A percentile compares a stretch with the other conserved stretches of the same genome.
Evolutionary conservation across 2,888 invertebrate genomes (phyloP).

Genomic region (Archaeoteleia sp.): DNA sequence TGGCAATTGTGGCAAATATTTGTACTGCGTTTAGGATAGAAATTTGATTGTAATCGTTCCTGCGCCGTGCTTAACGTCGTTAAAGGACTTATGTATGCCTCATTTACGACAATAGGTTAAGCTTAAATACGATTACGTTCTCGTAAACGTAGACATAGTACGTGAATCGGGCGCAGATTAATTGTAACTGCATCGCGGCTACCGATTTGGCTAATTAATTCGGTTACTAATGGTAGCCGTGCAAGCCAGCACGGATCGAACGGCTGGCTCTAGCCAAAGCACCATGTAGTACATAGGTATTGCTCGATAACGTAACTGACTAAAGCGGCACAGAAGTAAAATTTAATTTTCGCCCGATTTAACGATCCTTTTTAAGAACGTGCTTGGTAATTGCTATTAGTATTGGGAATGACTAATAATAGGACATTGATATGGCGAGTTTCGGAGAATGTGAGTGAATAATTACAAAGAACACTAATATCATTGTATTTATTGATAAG

Average conservation of each 20-base stretch:
- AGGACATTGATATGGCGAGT: no score
- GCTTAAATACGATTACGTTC: slow-evolving; percentile 51
- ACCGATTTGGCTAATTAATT: slow-evolving; percentile 74
- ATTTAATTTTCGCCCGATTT: slow-evolving; percentile 44
- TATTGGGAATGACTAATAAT: no score
- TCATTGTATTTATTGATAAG: no score
- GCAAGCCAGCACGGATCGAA: slow-evolving; percentile 50
- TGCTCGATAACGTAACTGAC: slow-evolving; percentile 42
- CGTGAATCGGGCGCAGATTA: slow-evolving; percentile 69
- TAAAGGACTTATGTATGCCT: slow-evolving; percentile 48
- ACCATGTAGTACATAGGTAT: slow-evolving; percentile 25
- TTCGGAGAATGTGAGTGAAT: no score
- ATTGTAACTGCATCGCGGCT: slow-evolving; percentile 72
- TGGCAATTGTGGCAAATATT: no score
- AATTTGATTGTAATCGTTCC: slow-evolving; percentile 44
- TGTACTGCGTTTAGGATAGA: slow-evolving; percentile 28
- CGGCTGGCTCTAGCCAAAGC: slow-evolving; percentile 25
- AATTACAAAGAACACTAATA: no score
- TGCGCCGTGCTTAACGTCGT: slow-evolving; percentile 39
- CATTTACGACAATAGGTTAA: slow-evolving; percentile 51
- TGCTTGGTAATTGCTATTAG: no score
- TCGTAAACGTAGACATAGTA: slow-evolving; percentile 51
- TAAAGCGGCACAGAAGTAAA: slow-evolving; percentile 35
- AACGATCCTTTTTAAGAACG: slow-evolving; percentile 22
- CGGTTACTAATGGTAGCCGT: slow-evolving; percentile 70